Conservation (phyloP, 1,140 invertebrate species). For the Harpegnathos saltator region DNA sequence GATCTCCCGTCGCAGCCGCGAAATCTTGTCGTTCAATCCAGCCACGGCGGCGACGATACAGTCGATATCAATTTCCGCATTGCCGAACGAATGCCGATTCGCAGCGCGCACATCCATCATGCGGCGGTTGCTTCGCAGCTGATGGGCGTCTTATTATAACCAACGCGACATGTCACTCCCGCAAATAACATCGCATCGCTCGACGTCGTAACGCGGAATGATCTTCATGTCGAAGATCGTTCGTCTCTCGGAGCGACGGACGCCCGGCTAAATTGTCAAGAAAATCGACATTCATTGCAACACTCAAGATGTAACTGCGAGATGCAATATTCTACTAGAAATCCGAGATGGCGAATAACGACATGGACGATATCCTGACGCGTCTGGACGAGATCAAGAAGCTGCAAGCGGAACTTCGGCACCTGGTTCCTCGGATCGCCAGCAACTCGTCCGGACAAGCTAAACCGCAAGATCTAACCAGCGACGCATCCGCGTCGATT, state of each 20-base stretch:
- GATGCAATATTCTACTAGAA: background rate
- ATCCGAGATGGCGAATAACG: conserved; percentile 41
- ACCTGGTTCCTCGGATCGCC: conserved; percentile 46
- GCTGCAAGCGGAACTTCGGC: conserved; percentile 65
- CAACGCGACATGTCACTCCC: background rate
- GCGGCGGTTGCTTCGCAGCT: background rate
- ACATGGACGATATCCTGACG: conserved; percentile 54
- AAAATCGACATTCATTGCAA: background rate
- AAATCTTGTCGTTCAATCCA: conserved; percentile 61
- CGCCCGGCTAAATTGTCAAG: conserved; percentile 40
- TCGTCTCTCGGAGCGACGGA: background rate
- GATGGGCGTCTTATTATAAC: background rate
- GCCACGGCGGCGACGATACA: conserved; percentile 35
- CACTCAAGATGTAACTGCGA: conserved; percentile 32
- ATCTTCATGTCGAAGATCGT: conserved; percentile 47
- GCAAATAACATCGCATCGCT: conserved; percentile 41
- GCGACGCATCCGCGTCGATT: conserved; percentile 17
- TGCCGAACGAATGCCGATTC: conserved; percentile 15
- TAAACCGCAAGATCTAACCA: background rate
- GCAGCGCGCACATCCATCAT: conserved; percentile 10
- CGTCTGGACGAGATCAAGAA: conserved; percentile 72
- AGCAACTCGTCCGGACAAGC: conserved; percentile 8
- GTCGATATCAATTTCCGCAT: conserved; percentile 36
- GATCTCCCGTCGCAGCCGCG: conserved; percentile 67
- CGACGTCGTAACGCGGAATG: conserved; percentile 3